Evolutionary conservation across 1,140 invertebrate genomes (phyloP).

Genomic region (Solen grandis): DNA sequence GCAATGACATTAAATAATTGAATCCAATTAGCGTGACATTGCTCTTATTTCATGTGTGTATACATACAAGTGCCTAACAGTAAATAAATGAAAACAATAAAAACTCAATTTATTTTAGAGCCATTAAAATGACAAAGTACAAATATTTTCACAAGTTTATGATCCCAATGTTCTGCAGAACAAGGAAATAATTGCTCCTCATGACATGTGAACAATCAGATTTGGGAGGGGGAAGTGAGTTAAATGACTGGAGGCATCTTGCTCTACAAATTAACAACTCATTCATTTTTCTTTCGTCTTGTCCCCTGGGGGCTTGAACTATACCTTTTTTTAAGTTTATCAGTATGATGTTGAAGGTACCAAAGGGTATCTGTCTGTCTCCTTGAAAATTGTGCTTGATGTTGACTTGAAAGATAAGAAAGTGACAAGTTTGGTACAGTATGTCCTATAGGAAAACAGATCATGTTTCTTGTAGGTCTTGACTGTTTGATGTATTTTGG

Average conservation of each 20-base stretch:
- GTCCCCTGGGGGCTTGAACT: background rate
- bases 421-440: no score
- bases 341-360: no score
- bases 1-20: no score
- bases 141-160: constrained; percentile 47
- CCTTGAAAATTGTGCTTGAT: no score
- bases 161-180: constrained; percentile 7
- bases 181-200: constrained; percentile 14
- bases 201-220: constrained; percentile 26
- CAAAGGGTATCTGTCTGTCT: no score
- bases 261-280: background rate
- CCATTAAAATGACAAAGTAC: constrained; percentile 52
- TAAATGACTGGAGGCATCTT: background rate
- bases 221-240: constrained; percentile 1
- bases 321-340: no score
- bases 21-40: no score
- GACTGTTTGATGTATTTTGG: no score
- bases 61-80: background rate
- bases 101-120: constrained; percentile 45
- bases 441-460: no score
- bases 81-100: constrained; percentile 5
- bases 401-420: no score
- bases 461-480: no score
- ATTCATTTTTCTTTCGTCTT: background rate
- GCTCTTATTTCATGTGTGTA: no score